Evolutionary conservation across 1,140 invertebrate species (phyloP).

Genomic region (Halictus rubicundus): DNA sequence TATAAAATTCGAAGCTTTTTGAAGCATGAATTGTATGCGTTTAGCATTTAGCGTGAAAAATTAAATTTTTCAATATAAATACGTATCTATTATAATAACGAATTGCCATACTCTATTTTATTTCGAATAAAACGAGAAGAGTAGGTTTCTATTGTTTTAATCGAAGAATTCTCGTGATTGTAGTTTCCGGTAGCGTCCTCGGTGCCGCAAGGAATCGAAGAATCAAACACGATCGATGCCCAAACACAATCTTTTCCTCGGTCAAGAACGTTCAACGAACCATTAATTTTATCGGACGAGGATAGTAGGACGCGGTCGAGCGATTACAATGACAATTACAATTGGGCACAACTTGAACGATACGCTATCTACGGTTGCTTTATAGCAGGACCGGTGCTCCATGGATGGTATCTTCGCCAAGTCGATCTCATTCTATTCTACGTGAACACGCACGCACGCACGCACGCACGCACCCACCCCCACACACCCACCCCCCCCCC

Average conservation of each 20-base stretch:
- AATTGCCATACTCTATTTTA: too few relatives aligned
- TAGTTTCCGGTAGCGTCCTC: constrained; percentile 20
- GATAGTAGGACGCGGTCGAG: constrained; percentile 7
- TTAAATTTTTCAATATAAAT: too few relatives aligned
- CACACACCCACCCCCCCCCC: too few relatives aligned
- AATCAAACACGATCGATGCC: constrained; percentile 15
- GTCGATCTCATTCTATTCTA: too few relatives aligned
- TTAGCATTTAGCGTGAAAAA: too few relatives aligned
- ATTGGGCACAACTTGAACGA: constrained; percentile 72
- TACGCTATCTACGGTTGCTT: constrained; percentile 73
- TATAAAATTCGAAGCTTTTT: too few relatives aligned
- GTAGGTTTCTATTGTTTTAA: neutral
- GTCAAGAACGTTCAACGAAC: constrained; percentile 54
- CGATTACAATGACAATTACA: constrained; percentile 68
- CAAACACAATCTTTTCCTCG: constrained; percentile 45
- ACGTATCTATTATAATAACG: too few relatives aligned
- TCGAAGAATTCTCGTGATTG: neutral
- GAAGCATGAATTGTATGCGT: too few relatives aligned
- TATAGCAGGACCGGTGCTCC: constrained; percentile 71
- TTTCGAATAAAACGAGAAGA: too few relatives aligned
- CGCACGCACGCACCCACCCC: too few relatives aligned
- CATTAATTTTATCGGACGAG: constrained; percentile 56
- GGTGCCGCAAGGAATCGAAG: neutral
- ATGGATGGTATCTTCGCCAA: constrained; percentile 67
- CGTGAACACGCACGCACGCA: too few relatives aligned